A percentile compares a stretch with the other conserved stretches of the same genome.
Evolutionary conservation across 2,797 vertebrate species (phyloP).

Genomic region (Squalus acanthias): DNA sequence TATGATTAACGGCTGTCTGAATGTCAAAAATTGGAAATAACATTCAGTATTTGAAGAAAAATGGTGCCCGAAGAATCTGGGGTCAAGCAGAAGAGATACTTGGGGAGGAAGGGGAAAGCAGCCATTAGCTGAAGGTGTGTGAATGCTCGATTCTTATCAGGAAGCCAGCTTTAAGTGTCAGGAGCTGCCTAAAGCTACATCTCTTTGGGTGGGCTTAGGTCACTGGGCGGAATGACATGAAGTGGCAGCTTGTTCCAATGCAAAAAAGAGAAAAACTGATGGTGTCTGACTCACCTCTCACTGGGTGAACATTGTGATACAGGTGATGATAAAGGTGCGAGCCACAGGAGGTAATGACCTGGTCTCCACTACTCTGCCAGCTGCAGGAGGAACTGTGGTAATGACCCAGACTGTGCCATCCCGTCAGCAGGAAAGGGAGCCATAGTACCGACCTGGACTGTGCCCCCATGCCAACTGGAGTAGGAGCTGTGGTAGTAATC

Average conservation of each 20-base stretch:
- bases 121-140: neutral
- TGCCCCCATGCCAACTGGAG: too few relatives aligned
- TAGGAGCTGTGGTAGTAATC: neutral
- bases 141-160: neutral
- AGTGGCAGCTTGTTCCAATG: neutral
- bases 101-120: neutral
- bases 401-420: neutral
- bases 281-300: neutral
- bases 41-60: neutral
- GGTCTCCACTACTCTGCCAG: neutral
- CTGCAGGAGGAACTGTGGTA: neutral
- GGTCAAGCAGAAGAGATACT: neutral
- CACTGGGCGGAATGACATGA: neutral
- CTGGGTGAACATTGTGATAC: neutral
- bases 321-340: neutral
- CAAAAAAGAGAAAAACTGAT: neutral
- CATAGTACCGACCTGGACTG: neutral
- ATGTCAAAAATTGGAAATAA: neutral
- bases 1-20: neutral
- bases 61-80: neutral
- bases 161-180: neutral
- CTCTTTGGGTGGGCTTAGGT: neutral
- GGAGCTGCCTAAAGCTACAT: neutral
- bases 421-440: too few relatives aligned
- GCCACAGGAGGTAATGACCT: neutral